These are phyloP conservation scores for Endomychus coccineus DNA, from an alignment of 2,888 invertebrate genomes.

Conservation along the genomic window DNA sequence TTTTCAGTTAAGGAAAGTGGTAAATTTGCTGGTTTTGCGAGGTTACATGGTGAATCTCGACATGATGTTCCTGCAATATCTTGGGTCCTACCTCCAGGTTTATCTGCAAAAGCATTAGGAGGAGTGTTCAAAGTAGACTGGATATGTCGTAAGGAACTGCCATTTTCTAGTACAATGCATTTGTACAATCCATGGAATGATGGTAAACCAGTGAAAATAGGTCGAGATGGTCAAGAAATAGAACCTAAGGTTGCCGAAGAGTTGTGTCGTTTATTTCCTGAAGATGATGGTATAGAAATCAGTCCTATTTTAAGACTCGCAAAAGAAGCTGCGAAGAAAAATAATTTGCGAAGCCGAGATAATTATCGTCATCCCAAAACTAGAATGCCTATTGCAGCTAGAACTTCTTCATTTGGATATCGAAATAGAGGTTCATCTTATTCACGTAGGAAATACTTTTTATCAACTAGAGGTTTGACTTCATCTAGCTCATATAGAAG, in stretches of 20 bases:
- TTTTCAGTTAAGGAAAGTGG: conserved; percentile 99
- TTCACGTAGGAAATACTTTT: conserved; percentile 56
- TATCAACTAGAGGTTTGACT: conserved; percentile 56
- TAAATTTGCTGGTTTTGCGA: conserved; percentile 89
- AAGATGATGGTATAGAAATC: conserved; percentile 87
- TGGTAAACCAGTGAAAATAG: conserved; percentile 96
- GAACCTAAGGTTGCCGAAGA: conserved; percentile 94
- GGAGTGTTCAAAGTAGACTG: conserved; percentile 96
- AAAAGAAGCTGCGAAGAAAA: conserved; percentile 69
- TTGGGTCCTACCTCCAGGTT: conserved; percentile 91
- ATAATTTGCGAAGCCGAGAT: conserved; percentile 42
- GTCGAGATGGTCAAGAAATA: conserved; percentile 97
- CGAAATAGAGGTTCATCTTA: conserved; percentile 49
- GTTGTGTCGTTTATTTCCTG: conserved; percentile 86
- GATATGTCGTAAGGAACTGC: conserved; percentile 91
- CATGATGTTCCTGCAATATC: conserved; percentile 84
- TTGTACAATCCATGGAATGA: conserved; percentile 98
- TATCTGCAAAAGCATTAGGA: conserved; percentile 86
- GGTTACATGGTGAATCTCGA: conserved; percentile 80
- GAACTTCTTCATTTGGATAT: conserved; percentile 46
- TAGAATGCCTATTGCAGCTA: conserved; percentile 44
- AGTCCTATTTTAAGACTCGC: conserved; percentile 77
- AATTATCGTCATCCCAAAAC: conserved; percentile 43
- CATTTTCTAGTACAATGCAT: conserved; percentile 87
- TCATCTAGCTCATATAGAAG: conserved; percentile 50